These are phyloP conservation scores for Euspilapteryx auroguttella DNA, from an alignment of 2,888 invertebrate species.

Conservation along the genomic window DNA sequence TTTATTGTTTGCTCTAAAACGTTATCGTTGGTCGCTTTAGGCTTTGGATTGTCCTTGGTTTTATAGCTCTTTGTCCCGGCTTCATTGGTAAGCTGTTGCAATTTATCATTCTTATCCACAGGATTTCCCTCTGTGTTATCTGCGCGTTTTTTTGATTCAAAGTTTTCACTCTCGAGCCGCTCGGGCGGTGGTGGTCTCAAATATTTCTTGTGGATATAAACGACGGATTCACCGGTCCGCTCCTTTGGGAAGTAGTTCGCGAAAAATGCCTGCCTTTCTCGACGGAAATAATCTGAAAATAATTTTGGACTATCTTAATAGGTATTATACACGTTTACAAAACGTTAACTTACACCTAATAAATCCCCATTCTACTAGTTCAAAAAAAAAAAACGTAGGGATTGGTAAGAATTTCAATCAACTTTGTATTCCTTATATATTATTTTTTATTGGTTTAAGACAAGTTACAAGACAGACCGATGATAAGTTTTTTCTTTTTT, in stretches of 20 bases:
- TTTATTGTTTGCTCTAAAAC: conserved; percentile 32
- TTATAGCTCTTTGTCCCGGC: conserved; percentile 5
- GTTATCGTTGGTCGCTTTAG: conserved; percentile 16
- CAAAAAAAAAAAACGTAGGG: no score
- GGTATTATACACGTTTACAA: no score
- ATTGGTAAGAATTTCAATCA: no score
- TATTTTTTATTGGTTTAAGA: no score
- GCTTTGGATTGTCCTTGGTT: conserved; percentile 10
- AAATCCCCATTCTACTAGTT: no score
- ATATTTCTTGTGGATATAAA: conserved; percentile 36
- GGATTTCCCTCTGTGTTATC: conserved; percentile 5
- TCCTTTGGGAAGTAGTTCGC: conserved; percentile 27
- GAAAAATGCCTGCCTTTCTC: conserved; percentile 19
- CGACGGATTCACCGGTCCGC: conserved; percentile 26
- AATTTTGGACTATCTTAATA: no score
- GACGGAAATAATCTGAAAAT: no score
- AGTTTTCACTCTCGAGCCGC: conserved; percentile 8
- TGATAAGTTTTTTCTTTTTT: no score
- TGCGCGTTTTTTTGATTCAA: no score
- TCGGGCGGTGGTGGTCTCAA: conserved; percentile 7
- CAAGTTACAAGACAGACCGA: no score
- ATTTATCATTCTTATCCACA: conserved; percentile 17
- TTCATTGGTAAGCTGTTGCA: conserved; percentile 14
- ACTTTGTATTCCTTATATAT: no score
- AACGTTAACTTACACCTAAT: no score